A percentile compares a stretch with the other conserved stretches of the same genome.
Conservation (phyloP, 2,797 vertebrate species). For the Pantherophis vulpinus region DNA sequence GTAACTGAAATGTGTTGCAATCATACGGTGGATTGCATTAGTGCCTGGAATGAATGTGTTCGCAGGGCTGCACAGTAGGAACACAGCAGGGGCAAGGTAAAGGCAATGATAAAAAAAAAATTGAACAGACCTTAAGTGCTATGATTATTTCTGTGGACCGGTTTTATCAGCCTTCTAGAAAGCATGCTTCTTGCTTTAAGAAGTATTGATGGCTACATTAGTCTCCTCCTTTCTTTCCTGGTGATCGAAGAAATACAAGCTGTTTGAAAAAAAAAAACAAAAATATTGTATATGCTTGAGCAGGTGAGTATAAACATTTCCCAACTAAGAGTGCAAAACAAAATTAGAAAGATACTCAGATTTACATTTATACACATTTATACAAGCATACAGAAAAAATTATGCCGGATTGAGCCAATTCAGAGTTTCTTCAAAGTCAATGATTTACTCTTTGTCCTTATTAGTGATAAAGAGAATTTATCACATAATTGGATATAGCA, state of each 20-base stretch:
- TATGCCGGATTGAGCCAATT: neutral
- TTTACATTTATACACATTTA: neutral
- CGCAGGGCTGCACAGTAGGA: conserved; percentile 61
- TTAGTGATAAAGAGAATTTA: neutral
- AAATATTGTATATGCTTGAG: conserved; percentile 25
- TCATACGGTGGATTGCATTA: conserved; percentile 54
- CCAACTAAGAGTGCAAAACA: neutral
- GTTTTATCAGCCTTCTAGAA: conserved; percentile 61
- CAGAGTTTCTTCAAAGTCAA: neutral
- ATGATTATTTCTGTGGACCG: conserved; percentile 66
- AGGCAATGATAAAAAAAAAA: conserved; percentile 76
- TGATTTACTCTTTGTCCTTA: no score
- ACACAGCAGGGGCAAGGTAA: conserved; percentile 67
- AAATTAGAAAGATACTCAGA: neutral
- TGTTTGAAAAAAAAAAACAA: neutral
- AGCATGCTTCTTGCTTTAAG: conserved; percentile 55
- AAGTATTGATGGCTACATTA: conserved; percentile 61
- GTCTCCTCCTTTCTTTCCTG: conserved; percentile 56
- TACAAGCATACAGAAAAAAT: neutral
- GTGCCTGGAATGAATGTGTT: conserved; percentile 63
- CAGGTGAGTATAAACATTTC: neutral
- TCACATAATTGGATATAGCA: neutral
- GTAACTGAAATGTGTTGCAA: conserved; percentile 63
- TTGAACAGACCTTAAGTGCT: conserved; percentile 67
- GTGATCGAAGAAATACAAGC: conserved; percentile 29